Evolutionary conservation across 1,140 invertebrate species (phyloP).

Genomic region (Hyposmocoma kahamanoa): DNA sequence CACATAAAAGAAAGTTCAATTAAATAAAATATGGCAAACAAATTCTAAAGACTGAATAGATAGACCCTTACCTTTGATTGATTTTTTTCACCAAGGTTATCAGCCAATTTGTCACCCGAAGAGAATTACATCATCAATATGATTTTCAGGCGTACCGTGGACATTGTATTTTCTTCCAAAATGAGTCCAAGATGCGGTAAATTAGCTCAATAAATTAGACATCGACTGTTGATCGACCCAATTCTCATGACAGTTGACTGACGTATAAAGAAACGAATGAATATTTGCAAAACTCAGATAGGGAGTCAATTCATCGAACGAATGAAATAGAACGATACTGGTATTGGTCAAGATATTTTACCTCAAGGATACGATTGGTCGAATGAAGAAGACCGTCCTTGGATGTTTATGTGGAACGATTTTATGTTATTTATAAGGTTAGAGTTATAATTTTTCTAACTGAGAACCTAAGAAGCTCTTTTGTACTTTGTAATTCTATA

Average conservation of each 20-base stretch:
- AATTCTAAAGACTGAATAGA: slow-evolving; percentile 21
- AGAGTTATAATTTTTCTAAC: no score
- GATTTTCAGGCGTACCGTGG: slow-evolving; percentile 19
- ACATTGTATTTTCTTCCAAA: slow-evolving; percentile 14
- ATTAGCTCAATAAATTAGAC: slow-evolving; percentile 39
- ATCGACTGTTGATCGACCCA: slow-evolving; percentile 55
- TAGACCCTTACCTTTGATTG: slow-evolving; percentile 44
- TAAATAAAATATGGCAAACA: slow-evolving; percentile 64
- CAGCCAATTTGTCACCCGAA: slow-evolving; percentile 21
- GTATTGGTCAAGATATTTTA: no score
- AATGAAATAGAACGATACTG: no score
- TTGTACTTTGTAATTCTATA: no score
- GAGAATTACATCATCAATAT: slow-evolving; percentile 36
- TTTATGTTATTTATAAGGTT: no score
- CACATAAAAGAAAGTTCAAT: slow-evolving; percentile 38
- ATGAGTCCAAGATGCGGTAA: slow-evolving; percentile 17
- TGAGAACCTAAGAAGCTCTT: no score
- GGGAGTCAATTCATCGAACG: no score
- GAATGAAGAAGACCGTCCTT: no score
- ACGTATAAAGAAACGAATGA: no score
- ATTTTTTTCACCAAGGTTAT: slow-evolving; percentile 36
- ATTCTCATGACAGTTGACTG: slow-evolving; percentile 48
- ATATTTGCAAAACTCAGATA: no score
- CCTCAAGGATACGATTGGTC: no score
- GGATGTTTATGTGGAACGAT: no score